These are phyloP conservation scores for Macrosoma leucophasiata DNA, from an alignment of 2,888 invertebrate species.

Conservation along the genomic window DNA sequence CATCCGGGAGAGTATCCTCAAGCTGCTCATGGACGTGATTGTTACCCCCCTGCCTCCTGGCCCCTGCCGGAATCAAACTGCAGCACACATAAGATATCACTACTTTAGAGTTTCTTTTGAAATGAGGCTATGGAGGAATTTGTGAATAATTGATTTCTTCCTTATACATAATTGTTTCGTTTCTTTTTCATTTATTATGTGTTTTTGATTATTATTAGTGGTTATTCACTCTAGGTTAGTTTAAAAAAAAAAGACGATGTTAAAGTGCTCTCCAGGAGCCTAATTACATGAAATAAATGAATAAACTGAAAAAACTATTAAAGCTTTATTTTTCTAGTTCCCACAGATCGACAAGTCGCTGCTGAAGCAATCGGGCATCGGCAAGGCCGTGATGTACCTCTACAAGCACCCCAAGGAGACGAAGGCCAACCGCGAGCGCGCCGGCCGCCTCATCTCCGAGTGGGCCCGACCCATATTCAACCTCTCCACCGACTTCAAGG, in stretches of 20 bases:
- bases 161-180: too few relatives aligned
- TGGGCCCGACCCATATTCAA: constrained; percentile 99
- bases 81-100: too few relatives aligned
- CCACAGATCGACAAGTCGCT: constrained; percentile 91
- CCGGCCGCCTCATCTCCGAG: constrained; percentile 95
- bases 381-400: constrained; percentile 99
- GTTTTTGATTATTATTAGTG: too few relatives aligned
- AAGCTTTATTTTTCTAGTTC: constrained; percentile 75
- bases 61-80: not conserved
- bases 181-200: too few relatives aligned
- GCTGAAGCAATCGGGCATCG: constrained; percentile 96
- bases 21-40: constrained; percentile 84
- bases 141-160: too few relatives aligned
- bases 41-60: not conserved
- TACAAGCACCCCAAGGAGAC: constrained; percentile 99
- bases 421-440: constrained; percentile 91
- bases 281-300: too few relatives aligned
- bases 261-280: too few relatives aligned
- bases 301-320: too few relatives aligned
- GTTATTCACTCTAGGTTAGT: too few relatives aligned
- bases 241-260: too few relatives aligned
- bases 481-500: constrained; percentile 74
- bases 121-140: too few relatives aligned
- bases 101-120: too few relatives aligned
- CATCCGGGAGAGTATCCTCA: constrained; percentile 80